phyloP scores from a whole-genome alignment of 2,888 invertebrate genomes.

The Raillietiella orientalis region DNA sequence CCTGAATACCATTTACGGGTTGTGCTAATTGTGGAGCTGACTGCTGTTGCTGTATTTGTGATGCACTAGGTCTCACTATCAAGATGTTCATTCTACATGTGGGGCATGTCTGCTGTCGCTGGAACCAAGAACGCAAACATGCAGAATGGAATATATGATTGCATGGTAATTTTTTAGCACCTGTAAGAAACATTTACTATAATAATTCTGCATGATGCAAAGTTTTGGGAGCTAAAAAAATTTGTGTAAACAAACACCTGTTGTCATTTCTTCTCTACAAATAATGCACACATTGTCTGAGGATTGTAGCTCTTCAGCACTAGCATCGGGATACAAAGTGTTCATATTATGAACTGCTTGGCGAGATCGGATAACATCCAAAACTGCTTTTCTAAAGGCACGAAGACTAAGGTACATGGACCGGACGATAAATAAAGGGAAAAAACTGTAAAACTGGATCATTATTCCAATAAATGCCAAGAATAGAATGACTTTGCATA shows the following conservation, averaged over 20 bases:
- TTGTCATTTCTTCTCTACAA: slow-evolving; percentile 58
- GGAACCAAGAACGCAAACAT: slow-evolving; percentile 95
- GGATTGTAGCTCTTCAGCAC: slow-evolving; percentile 54
- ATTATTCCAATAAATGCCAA: slow-evolving; percentile 75
- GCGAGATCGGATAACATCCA: slow-evolving; percentile 83
- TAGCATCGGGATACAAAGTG: slow-evolving; percentile 83
- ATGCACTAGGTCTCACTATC: slow-evolving; percentile 14
- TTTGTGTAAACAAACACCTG: too few species aligned
- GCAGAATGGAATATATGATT: slow-evolving; percentile 97
- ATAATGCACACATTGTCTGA: slow-evolving; percentile 98
- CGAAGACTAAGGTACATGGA: slow-evolving; percentile 80
- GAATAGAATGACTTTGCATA: slow-evolving; percentile 40
- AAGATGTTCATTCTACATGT: slow-evolving; percentile 77
- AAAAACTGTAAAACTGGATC: slow-evolving; percentile 83
- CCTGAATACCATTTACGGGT: too few species aligned
- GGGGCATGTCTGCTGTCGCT: slow-evolving; percentile 96
- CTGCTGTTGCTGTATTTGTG: too few species aligned
- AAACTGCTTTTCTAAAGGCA: slow-evolving; percentile 86
- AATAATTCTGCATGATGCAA: neutral
- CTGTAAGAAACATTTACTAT: slow-evolving; percentile 14
- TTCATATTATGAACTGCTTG: slow-evolving; percentile 95
- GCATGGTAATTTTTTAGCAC: slow-evolving; percentile 86
- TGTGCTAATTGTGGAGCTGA: too few species aligned
- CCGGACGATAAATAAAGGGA: slow-evolving; percentile 89
- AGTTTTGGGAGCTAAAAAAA: slow-evolving; percentile 7